Evolutionary conservation across 2,888 invertebrate genomes (phyloP), one percentile per base, ranked within the genome.

Genomic region (Drosophila nigritarsus): DNA sequence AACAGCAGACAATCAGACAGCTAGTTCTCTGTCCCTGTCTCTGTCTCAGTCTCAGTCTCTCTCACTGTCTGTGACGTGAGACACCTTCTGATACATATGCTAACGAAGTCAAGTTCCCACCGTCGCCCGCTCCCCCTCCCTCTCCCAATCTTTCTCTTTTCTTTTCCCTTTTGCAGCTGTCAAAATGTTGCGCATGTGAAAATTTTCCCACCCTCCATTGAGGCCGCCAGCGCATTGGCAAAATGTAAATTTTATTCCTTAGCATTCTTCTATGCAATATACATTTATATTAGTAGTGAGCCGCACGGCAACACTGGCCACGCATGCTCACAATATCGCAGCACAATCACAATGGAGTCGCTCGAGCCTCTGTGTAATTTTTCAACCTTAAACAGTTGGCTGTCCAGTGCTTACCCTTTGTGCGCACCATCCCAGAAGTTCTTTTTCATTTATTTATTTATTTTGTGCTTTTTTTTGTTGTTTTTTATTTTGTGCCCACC

Each of bases 141-240:
- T 42, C 49, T 30, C 9, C 30, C 2, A 20, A 40, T 9, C 20
- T 6, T 20, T 42, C 42, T 11, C 42, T 20, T 11, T 20, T 11
- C 42, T 42, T 32, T 11, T 9, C 45, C 58, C 55, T 82, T 70
- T 64, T 30, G 69, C 68, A 71, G 71, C 85, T 87, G 85, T 86
- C 85, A 86, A 86, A 87, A 86, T 74, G 83, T 79, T 79, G 84
- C 80, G 65, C 78, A 82, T 85, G 83, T 72, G 85, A 85, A 85
- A 76, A 87, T 81, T 87, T 86, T 86, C 85, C 85, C 85, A 86
- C 85, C 85, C 85, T 87, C 85, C 85, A 85, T 87, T 83, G 83
- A 68, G 85, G 84, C 79, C 73, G 74, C 67, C 63, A 15, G 50
- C 36, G 76, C 78, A 70, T 80, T 76, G 66, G 80, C 38, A 71